Conservation (phyloP, 2,888 invertebrate genomes). For the Atethmia centrago region DNA sequence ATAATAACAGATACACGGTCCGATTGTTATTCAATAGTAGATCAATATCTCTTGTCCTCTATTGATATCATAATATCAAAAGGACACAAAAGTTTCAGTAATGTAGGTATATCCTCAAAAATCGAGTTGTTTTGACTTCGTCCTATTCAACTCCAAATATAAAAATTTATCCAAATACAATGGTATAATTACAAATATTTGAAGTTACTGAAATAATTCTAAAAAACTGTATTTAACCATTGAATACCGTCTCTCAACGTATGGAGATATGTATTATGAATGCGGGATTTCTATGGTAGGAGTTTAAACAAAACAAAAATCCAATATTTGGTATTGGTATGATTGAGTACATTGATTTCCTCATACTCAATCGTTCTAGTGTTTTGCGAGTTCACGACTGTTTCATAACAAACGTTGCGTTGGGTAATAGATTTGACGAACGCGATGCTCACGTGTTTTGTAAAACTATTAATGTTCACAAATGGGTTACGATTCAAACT, state of each 20-base stretch:
- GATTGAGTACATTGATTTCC: conserved; percentile 30
- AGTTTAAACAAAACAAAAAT: not conserved
- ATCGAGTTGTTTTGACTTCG: not conserved
- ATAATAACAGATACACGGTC: not conserved
- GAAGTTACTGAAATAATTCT: not conserved
- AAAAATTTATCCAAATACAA: not conserved
- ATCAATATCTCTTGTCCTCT: conserved; percentile 25
- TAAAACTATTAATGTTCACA: conserved; percentile 19
- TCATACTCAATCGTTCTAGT: conserved; percentile 37
- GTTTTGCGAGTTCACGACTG: conserved; percentile 53
- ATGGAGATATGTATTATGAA: not conserved
- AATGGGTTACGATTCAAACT: conserved; percentile 5
- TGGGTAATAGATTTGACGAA: conserved; percentile 57
- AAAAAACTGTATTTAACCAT: not conserved
- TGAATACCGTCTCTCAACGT: not conserved
- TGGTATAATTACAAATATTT: not conserved
- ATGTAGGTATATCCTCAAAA: not conserved
- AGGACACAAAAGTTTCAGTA: conserved; percentile 10
- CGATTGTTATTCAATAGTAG: conserved; percentile 20
- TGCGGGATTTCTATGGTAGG: not conserved
- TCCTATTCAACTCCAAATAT: not conserved
- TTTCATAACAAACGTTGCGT: conserved; percentile 59
- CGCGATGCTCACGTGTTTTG: conserved; percentile 34
- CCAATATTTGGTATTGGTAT: not conserved
- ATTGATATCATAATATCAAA: conserved; percentile 18